Evolutionary conservation across 2,797 vertebrate genomes (phyloP).

Genomic region (Denticeps clupeoides): DNA sequence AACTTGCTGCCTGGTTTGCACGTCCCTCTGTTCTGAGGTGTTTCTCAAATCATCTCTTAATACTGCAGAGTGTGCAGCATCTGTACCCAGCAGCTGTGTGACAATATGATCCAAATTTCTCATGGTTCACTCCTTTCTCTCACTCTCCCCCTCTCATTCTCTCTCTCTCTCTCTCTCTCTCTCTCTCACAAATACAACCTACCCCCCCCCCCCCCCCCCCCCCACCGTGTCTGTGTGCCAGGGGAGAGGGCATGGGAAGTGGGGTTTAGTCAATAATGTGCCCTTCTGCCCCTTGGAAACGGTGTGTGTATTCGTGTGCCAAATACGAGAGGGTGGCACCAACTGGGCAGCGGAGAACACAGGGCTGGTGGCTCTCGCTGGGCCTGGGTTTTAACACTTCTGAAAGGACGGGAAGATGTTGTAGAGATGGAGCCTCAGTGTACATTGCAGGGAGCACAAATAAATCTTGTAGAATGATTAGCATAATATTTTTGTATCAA

Average conservation of each 20-base stretch:
- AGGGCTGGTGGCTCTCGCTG: no score
- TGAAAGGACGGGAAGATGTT: no score
- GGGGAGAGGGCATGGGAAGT: constrained; percentile 53
- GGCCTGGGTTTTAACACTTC: no score
- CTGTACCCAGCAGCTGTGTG: not conserved
- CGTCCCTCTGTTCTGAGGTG: not conserved
- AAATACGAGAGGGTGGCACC: not conserved
- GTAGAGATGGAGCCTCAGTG: no score
- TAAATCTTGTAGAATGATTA: no score
- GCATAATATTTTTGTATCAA: no score
- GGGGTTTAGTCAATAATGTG: constrained; percentile 59
- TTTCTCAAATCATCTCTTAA: not conserved
- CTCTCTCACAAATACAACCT: not conserved
- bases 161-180: not conserved
- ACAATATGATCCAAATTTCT: not conserved
- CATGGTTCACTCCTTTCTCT: not conserved
- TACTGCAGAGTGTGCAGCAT: not conserved
- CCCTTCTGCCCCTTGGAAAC: constrained; percentile 56
- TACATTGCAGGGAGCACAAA: no score
- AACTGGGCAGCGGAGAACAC: no score
- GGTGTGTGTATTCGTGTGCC: not conserved
- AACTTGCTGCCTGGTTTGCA: no score
- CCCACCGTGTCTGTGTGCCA: not conserved
- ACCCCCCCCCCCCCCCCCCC: not conserved
- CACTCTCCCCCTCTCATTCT: not conserved